Evolutionary conservation across 2,888 invertebrate genomes (phyloP).

Genomic region (Doris montereyensis): DNA sequence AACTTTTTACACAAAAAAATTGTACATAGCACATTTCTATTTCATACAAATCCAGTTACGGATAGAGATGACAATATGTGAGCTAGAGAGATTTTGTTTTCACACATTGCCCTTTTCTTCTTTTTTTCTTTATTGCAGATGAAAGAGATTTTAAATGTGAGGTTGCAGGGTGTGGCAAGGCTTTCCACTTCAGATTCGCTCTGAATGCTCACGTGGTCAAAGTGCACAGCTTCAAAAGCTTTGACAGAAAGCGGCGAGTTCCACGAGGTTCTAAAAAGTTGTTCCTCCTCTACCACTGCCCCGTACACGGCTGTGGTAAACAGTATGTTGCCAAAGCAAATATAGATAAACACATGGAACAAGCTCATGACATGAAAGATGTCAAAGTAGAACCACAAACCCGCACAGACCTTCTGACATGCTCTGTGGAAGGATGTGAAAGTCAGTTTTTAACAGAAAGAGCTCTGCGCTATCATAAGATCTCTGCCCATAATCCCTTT

Average conservation of each 20-base stretch:
- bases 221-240: not conserved
- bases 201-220: conserved; percentile 19
- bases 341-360: not conserved
- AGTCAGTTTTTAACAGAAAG: conserved; percentile 28
- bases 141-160: conserved; percentile 28
- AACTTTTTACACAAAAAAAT: too few species aligned
- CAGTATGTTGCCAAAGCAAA: conserved; percentile 10
- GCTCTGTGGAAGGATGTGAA: conserved; percentile 34
- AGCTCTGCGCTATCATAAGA: conserved; percentile 31
- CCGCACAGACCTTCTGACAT: not conserved
- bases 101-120: too few species aligned
- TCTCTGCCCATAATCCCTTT: conserved; percentile 19
- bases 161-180: conserved; percentile 33
- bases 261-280: not conserved
- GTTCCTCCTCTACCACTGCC: conserved; percentile 21
- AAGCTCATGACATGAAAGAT: conserved; percentile 26
- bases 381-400: not conserved
- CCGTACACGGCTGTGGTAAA: conserved; percentile 29
- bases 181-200: conserved; percentile 7
- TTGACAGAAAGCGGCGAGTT: not conserved
- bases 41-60: too few species aligned
- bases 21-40: too few species aligned
- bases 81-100: too few species aligned
- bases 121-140: not conserved
- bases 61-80: too few species aligned